Evolutionary conservation across 1,140 invertebrate species (phyloP).

Genomic region (Portunus trituberculatus): DNA sequence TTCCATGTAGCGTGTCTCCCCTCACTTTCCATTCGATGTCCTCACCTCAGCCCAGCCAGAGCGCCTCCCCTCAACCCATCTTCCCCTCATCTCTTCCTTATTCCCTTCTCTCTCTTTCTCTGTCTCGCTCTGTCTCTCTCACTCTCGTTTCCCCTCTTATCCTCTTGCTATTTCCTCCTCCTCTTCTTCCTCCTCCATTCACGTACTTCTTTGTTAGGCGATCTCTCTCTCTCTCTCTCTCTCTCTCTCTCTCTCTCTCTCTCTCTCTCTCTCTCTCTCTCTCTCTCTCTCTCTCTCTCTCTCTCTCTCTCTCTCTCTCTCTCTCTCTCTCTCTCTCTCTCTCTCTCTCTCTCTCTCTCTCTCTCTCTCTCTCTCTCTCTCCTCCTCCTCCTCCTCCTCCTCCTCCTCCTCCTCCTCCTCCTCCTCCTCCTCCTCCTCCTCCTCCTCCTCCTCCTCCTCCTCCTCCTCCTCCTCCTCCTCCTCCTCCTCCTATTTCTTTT

Average conservation of each 20-base stretch:
- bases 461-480: neutral
- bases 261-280: neutral
- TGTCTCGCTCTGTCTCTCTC: neutral
- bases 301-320: slow-evolving; percentile 46
- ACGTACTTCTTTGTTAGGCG: neutral
- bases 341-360: neutral
- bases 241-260: neutral
- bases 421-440: neutral
- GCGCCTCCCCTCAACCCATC: neutral
- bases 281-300: neutral
- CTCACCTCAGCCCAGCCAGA: neutral
- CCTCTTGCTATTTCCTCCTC: neutral
- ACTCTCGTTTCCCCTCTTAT: neutral
- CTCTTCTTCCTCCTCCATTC: neutral
- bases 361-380: neutral
- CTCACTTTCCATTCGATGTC: neutral
- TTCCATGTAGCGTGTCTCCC: neutral
- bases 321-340: neutral
- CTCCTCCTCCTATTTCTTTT: neutral
- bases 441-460: neutral
- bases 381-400: neutral
- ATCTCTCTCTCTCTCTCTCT: neutral
- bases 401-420: neutral
- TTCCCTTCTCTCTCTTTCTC: slow-evolving; percentile 9
- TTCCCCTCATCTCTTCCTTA: neutral